Conservation (phyloP, 2,797 vertebrate species). For the Salarias fasciatus region DNA sequence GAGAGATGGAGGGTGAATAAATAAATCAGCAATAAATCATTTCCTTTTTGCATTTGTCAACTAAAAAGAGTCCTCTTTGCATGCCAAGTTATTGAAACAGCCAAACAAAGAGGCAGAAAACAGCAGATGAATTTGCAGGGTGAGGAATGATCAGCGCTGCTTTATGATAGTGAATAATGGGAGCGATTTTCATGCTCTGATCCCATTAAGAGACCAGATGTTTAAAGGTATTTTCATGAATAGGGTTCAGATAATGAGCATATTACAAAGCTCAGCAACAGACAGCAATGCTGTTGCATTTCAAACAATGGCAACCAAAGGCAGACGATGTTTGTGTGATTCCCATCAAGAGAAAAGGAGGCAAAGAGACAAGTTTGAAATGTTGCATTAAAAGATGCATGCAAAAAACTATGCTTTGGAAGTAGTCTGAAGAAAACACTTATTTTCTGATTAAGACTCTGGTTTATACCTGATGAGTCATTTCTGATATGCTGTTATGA, state of each 20-base stretch:
- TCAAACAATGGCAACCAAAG: slow-evolving; percentile 47
- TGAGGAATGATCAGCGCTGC: slow-evolving; percentile 72
- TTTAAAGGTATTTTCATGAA: slow-evolving; percentile 78
- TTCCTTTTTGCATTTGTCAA: slow-evolving; percentile 85
- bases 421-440: no score
- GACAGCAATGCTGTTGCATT: slow-evolving; percentile 43
- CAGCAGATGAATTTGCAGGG: slow-evolving; percentile 79
- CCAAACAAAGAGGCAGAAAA: slow-evolving; percentile 79
- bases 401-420: background rate
- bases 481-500: no score
- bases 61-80: slow-evolving; percentile 80
- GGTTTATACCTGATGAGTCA: no score
- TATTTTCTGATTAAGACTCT: no score
- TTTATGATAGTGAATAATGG: slow-evolving; percentile 81
- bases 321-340: slow-evolving; percentile 26
- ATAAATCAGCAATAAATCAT: slow-evolving; percentile 86
- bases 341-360: slow-evolving; percentile 27
- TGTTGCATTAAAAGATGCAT: background rate
- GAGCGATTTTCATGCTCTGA: slow-evolving; percentile 76
- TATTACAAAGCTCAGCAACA: slow-evolving; percentile 26
- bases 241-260: slow-evolving; percentile 75
- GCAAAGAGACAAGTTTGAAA: slow-evolving; percentile 28
- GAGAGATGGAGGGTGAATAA: slow-evolving; percentile 76
- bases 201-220: slow-evolving; percentile 82
- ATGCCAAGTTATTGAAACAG: slow-evolving; percentile 83